Percentiles rank a stretch among this genome's conserved stretches.
These are phyloP conservation scores for Neodontobutis hainanensis DNA, from an alignment of 2,113 vertebrate genomes.

Conservation along the genomic window DNA sequence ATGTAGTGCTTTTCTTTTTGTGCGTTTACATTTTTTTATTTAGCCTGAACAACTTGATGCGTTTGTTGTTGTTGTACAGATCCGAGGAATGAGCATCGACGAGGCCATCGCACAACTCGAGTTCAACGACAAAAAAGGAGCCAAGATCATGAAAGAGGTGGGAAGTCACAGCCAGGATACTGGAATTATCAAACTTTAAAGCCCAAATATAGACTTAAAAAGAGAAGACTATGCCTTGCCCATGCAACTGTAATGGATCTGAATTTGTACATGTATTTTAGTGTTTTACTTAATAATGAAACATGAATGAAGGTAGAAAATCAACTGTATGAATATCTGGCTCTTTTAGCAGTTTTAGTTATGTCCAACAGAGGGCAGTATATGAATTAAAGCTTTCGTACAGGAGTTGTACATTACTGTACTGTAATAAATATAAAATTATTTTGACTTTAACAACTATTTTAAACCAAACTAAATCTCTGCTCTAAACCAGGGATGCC, in stretches of 20 bases:
- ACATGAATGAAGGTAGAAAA: background rate
- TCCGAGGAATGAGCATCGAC: constrained; percentile 92
- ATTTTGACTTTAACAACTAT: too few species aligned
- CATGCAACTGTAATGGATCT: too few species aligned
- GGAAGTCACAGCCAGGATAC: too few species aligned
- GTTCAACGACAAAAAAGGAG: constrained; percentile 97
- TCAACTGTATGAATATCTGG: too few species aligned
- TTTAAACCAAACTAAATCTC: too few species aligned
- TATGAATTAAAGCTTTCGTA: background rate
- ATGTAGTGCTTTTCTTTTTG: too few species aligned
- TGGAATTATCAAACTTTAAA: too few species aligned
- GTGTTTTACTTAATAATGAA: background rate
- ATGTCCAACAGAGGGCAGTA: background rate
- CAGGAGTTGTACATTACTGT: background rate
- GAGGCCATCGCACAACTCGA: constrained; percentile 91
- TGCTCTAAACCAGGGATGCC: too few species aligned
- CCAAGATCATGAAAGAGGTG: constrained; percentile 92
- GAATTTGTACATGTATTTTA: too few species aligned
- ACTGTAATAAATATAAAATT: too few species aligned
- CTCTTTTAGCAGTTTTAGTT: background rate
- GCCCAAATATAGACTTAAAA: too few species aligned
- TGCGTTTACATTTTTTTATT: background rate
- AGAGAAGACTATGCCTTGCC: too few species aligned
- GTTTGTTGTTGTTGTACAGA: constrained; percentile 68
- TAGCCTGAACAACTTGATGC: background rate